Evolutionary conservation across 1,140 invertebrate genomes (phyloP).

Genomic region (Pinna nobilis): DNA sequence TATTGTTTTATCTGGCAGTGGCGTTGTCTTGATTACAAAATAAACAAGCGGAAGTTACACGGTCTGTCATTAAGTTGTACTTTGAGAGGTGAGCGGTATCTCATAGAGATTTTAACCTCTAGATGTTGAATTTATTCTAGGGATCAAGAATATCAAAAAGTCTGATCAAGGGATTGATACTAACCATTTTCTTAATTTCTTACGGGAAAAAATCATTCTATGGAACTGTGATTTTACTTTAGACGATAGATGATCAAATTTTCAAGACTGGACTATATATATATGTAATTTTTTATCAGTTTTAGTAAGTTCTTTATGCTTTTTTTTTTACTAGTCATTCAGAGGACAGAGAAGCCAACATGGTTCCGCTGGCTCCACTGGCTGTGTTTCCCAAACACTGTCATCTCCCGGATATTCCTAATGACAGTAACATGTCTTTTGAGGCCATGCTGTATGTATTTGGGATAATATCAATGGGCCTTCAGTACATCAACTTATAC

Average conservation of each 20-base stretch:
- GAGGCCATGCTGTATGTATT: constrained; percentile 88
- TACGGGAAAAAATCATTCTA: neutral
- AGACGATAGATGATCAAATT: neutral
- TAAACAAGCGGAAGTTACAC: too few relatives aligned
- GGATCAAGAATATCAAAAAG: too few relatives aligned
- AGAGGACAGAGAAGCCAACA: constrained; percentile 64
- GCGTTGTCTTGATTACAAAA: too few relatives aligned
- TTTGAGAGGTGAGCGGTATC: too few relatives aligned
- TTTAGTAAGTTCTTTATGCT: neutral
- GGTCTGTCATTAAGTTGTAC: too few relatives aligned
- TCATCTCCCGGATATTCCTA: constrained; percentile 85
- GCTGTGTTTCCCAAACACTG: constrained; percentile 69
- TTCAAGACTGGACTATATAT: neutral
- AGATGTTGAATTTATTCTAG: too few relatives aligned
- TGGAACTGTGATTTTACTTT: neutral
- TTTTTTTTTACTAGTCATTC: constrained; percentile 52
- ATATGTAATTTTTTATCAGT: neutral
- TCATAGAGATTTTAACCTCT: too few relatives aligned
- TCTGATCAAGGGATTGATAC: too few relatives aligned
- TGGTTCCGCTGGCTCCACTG: constrained; percentile 67
- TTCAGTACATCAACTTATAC: constrained; percentile 96
- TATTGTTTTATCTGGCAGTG: too few relatives aligned
- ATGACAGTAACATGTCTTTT: constrained; percentile 89
- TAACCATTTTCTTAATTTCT: neutral
- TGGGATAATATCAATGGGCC: constrained; percentile 81